Conservation (phyloP, 2,113 vertebrate species). For the Empidonax traillii region DNA sequence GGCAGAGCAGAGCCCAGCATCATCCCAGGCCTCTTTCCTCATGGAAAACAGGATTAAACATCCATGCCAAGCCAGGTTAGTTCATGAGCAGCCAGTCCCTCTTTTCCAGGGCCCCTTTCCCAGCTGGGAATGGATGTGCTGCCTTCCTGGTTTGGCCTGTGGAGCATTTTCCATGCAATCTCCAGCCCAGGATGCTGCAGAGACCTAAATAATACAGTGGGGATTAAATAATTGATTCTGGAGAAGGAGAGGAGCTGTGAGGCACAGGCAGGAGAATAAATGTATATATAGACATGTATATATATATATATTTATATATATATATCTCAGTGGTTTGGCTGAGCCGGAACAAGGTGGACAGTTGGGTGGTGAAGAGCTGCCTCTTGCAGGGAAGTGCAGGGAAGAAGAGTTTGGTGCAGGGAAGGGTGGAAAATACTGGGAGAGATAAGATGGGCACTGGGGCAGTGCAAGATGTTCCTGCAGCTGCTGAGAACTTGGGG, state of each 20-base stretch:
- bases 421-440: background rate
- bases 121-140: background rate
- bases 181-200: background rate
- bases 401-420: background rate
- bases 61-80: rapidly evolving
- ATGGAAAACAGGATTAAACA: background rate
- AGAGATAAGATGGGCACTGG: background rate
- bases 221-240: slow-evolving; percentile 1
- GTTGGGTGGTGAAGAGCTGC: background rate
- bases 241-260: background rate
- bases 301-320: too few species aligned
- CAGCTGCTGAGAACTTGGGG: background rate
- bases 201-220: background rate
- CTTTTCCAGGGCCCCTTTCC: background rate
- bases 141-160: background rate
- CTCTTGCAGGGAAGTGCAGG: background rate
- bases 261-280: background rate
- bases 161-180: background rate
- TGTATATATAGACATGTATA: background rate
- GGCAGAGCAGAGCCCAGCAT: background rate
- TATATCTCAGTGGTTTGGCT: background rate
- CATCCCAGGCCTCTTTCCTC: background rate
- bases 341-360: background rate
- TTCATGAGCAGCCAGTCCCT: background rate
- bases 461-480: background rate